These are phyloP conservation scores for Boulengeromyrus knoepffleri DNA, from an alignment of 2,113 vertebrate species.

Conservation along the genomic window DNA sequence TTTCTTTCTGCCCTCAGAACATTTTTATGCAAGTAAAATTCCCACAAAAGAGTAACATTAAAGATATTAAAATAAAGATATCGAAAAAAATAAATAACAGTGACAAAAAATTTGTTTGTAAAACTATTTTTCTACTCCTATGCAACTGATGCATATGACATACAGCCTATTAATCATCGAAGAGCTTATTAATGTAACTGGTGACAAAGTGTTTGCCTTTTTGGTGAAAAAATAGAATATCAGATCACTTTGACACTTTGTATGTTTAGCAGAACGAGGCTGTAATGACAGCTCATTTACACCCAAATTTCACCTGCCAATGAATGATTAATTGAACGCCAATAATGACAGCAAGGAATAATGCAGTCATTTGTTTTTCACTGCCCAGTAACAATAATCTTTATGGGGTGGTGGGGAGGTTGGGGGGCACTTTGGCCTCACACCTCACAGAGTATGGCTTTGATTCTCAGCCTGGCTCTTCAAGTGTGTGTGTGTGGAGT, in stretches of 20 bases:
- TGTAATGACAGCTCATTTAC: constrained; percentile 10
- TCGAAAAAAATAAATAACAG: not conserved
- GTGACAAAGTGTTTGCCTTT: not conserved
- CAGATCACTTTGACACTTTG: not conserved
- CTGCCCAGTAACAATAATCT: not conserved
- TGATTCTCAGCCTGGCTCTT: not conserved
- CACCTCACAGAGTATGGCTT: not conserved
- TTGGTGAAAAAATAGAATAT: not conserved
- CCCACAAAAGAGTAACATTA: not conserved
- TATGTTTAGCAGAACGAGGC: not conserved
- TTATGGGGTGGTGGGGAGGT: not conserved
- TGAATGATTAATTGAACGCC: not conserved
- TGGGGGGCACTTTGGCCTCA: not conserved
- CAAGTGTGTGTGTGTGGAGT: not conserved
- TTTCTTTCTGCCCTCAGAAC: too few relatives aligned
- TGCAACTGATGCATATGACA: not conserved
- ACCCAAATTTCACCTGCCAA: constrained; percentile 7
- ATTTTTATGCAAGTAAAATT: not conserved
- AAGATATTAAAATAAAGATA: too few relatives aligned
- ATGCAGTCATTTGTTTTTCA: not conserved
- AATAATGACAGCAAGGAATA: not conserved
- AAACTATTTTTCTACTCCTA: not conserved
- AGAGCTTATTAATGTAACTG: not conserved
- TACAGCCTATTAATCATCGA: not conserved
- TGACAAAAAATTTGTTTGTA: not conserved